These are phyloP conservation scores for Scopus umbretta DNA, from an alignment of 2,113 vertebrate genomes.

Conservation along the genomic window DNA sequence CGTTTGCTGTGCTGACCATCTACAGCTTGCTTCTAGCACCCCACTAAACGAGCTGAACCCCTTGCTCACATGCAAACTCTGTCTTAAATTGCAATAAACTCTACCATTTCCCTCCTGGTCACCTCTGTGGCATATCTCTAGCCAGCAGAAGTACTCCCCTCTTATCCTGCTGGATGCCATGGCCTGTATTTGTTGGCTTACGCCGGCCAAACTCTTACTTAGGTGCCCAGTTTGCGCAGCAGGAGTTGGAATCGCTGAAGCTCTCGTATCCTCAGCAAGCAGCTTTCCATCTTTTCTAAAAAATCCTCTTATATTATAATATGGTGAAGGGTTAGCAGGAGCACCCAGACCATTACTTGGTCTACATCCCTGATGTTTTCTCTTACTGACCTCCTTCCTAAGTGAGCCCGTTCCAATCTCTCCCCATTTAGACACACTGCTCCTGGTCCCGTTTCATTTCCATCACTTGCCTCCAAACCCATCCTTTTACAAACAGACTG, in stretches of 20 bases:
- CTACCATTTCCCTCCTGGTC: not conserved
- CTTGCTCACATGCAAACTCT: not conserved
- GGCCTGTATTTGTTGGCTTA: too few relatives aligned
- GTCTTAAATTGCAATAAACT: not conserved
- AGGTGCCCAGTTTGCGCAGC: accelerated
- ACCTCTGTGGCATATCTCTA: not conserved
- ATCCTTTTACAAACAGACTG: not conserved
- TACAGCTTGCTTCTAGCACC: not conserved
- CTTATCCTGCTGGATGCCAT: accelerated
- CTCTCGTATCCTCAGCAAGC: not conserved
- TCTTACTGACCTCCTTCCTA: not conserved
- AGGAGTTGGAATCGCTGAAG: not conserved
- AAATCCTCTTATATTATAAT: too few relatives aligned
- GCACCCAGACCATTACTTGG: not conserved
- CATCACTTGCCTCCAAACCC: not conserved
- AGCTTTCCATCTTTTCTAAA: not conserved
- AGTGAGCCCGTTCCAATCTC: not conserved
- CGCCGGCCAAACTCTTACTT: not conserved
- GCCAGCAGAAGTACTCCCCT: not conserved
- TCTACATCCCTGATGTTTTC: not conserved
- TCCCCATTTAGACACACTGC: accelerated
- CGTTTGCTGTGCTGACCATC: not conserved
- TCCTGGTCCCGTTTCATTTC: not conserved
- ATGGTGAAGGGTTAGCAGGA: not conserved
- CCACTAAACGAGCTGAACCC: not conserved